Percentiles rank a stretch among this genome's conserved stretches.
Evolutionary conservation across 2,888 invertebrate species (phyloP).

Genomic region (Platycheirus albimanus): DNA sequence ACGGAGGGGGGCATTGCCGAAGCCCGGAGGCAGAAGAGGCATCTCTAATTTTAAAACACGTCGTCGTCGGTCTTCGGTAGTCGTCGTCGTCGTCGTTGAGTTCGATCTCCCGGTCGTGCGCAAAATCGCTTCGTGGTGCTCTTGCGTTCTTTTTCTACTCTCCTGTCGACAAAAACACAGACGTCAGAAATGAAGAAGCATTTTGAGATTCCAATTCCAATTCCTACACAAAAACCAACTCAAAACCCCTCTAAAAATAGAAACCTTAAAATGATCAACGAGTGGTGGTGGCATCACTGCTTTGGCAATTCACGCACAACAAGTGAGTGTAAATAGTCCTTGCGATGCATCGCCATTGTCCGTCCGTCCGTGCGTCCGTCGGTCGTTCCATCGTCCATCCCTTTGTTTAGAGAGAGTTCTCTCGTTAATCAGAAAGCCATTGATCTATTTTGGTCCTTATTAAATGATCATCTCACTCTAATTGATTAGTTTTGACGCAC

Average conservation of each 20-base stretch:
- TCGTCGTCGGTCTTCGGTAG: no score
- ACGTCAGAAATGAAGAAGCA: constrained; percentile 30
- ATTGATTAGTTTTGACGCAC: constrained; percentile 63
- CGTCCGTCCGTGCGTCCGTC: not conserved
- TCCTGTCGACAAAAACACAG: constrained; percentile 57
- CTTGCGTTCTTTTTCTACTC: constrained; percentile 35
- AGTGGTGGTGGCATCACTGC: constrained; percentile 67
- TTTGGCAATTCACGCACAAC: constrained; percentile 64
- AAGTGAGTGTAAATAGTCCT: constrained; percentile 70
- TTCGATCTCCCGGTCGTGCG: constrained; percentile 55
- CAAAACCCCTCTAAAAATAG: constrained; percentile 59
- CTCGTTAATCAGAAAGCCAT: constrained; percentile 50
- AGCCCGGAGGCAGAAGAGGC: constrained; percentile 56
- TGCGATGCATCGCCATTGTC: constrained; percentile 17
- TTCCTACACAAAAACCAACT: constrained; percentile 12
- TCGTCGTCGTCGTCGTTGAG: constrained; percentile 19
- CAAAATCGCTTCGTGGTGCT: constrained; percentile 58
- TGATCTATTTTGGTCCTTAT: constrained; percentile 68
- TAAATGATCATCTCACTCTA: constrained; percentile 37
- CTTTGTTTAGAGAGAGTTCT: constrained; percentile 14
- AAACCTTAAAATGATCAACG: constrained; percentile 60
- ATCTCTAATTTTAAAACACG: constrained; percentile 73
- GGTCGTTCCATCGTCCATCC: not conserved
- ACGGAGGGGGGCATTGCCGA: no score
- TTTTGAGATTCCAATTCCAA: constrained; percentile 66